phyloP scores from a whole-genome alignment of 2,797 vertebrate species.

The Nannoperca australis region DNA sequence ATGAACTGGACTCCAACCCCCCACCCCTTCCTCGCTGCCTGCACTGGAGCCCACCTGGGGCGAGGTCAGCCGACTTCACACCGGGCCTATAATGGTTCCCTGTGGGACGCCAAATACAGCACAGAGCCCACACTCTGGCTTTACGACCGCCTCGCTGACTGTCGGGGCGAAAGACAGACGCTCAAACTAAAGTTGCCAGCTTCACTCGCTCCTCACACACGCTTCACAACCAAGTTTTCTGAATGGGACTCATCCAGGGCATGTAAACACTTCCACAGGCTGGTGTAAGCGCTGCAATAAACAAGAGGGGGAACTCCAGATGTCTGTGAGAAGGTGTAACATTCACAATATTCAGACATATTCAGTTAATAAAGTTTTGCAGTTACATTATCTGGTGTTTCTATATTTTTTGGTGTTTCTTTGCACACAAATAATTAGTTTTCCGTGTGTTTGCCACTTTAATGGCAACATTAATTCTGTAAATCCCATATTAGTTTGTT shows the following conservation, averaged over 20 bases:
- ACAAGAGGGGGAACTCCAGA: not conserved
- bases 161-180: slow-evolving; percentile 20
- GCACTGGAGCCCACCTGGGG: slow-evolving; percentile 30
- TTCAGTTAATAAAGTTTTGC: too few relatives aligned
- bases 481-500: too few relatives aligned
- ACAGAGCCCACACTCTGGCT: slow-evolving; percentile 42
- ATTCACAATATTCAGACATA: too few relatives aligned
- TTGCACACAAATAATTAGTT: too few relatives aligned
- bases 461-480: too few relatives aligned
- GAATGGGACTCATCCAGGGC: slow-evolving; percentile 38
- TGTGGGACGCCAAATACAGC: slow-evolving; percentile 67
- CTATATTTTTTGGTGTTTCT: not conserved
- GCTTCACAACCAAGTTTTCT: slow-evolving; percentile 36
- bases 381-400: not conserved
- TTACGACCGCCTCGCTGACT: slow-evolving; percentile 12
- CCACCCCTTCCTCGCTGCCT: rapidly evolving
- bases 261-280: slow-evolving; percentile 16
- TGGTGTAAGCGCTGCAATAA: not conserved
- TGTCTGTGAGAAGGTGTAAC: too few relatives aligned
- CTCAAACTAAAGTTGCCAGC: slow-evolving; percentile 1
- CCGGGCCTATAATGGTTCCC: slow-evolving; percentile 65
- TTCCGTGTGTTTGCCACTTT: too few relatives aligned
- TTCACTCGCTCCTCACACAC: not conserved
- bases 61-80: slow-evolving; percentile 61
- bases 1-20: not conserved